These are phyloP conservation scores for Idaea aversata DNA, from an alignment of 2,888 invertebrate species.

Conservation along the genomic window DNA sequence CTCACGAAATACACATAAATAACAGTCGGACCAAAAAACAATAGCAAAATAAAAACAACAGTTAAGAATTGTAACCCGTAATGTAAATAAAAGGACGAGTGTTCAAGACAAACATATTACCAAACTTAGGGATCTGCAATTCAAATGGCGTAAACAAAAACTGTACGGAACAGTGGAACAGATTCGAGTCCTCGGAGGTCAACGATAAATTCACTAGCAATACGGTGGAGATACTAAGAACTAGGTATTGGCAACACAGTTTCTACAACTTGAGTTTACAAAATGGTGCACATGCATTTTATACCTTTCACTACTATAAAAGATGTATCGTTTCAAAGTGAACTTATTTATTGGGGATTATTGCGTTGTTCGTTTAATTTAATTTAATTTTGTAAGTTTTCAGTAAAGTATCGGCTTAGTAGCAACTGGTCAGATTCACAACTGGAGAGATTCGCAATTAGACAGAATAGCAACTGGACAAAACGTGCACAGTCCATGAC, in stretches of 20 bases:
- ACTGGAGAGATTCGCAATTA: no score
- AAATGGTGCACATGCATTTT: neutral
- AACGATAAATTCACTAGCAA: conserved; percentile 51
- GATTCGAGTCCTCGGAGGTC: conserved; percentile 45
- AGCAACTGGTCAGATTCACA: no score
- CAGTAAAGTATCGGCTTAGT: neutral
- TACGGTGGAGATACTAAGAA: conserved; percentile 21
- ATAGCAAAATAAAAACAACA: conserved; percentile 31
- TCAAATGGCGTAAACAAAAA: conserved; percentile 46
- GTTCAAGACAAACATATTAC: conserved; percentile 46
- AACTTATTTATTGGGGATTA: neutral
- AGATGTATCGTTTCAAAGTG: neutral
- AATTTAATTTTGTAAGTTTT: neutral
- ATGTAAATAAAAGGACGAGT: conserved; percentile 39
- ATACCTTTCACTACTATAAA: neutral
- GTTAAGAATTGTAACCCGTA: conserved; percentile 27
- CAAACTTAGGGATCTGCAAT: conserved; percentile 46
- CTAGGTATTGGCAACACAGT: conserved; percentile 29
- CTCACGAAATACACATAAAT: conserved; percentile 26
- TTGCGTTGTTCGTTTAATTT: neutral
- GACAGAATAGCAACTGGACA: no score
- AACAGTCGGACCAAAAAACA: conserved; percentile 24
- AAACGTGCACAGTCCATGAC: no score
- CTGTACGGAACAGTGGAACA: conserved; percentile 33
- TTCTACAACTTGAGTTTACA: conserved; percentile 8